phyloP scores from a whole-genome alignment of 1,140 invertebrate genomes.

The Conus betulinus region DNA sequence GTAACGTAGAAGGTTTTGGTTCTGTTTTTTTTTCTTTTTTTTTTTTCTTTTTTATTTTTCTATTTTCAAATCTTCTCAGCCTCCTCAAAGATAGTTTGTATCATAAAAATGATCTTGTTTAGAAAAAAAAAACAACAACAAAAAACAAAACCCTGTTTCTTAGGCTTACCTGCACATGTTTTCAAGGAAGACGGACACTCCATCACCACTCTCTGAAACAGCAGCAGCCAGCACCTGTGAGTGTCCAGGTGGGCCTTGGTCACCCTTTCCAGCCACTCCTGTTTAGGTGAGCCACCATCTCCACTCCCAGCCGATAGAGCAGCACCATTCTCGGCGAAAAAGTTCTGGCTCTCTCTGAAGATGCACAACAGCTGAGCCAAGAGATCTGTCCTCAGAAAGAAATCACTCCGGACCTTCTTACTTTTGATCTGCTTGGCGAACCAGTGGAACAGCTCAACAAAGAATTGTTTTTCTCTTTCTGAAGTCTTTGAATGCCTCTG shows the following conservation, averaged over 20 bases:
- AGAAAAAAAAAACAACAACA: no score
- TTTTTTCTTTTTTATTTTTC: no score
- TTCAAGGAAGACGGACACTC: neutral
- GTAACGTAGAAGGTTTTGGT: no score
- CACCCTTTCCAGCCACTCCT: neutral
- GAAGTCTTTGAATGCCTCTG: neutral
- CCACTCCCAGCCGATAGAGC: no score
- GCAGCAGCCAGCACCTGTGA: slow-evolving; percentile 8
- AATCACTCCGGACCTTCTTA: neutral
- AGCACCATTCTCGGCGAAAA: neutral
- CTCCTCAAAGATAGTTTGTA: no score
- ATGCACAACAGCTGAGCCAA: neutral
- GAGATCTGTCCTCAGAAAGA: neutral
- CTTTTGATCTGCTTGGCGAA: neutral
- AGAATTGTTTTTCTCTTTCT: neutral
- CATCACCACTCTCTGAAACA: slow-evolving; percentile 10
- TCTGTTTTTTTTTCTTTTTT: no score
- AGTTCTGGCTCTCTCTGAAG: neutral
- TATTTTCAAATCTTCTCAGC: no score
- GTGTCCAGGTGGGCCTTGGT: slow-evolving; percentile 23
- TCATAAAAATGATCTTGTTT: no score
- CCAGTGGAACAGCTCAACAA: neutral
- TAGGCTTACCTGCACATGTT: neutral
- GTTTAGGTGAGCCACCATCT: neutral
- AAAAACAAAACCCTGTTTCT: no score